phyloP scores from a whole-genome alignment of 2,113 vertebrate genomes.

The Serinus canaria region DNA sequence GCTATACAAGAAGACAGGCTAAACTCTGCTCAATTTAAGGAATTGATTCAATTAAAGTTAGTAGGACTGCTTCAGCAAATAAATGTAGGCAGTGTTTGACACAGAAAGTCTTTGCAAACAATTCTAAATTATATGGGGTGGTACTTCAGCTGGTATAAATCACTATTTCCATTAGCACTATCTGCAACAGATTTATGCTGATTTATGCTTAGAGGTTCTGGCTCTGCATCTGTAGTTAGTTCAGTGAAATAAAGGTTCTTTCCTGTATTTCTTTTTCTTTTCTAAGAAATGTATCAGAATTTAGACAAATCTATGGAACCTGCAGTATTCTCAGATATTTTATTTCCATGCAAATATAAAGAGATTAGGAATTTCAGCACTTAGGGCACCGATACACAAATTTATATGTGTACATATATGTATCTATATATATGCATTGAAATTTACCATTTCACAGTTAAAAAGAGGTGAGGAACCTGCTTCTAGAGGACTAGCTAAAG shows the following conservation, averaged over 20 bases:
- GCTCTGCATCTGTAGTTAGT: not conserved
- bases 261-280: not conserved
- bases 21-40: not conserved
- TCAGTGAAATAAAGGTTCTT: not conserved
- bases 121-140: not conserved
- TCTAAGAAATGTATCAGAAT: not conserved
- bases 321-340: not conserved
- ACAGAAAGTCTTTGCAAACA: not conserved
- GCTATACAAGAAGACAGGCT: not conserved
- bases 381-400: not conserved
- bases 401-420: not conserved
- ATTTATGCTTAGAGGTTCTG: not conserved
- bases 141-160: not conserved
- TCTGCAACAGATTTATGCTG: not conserved
- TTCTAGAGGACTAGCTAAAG: not conserved
- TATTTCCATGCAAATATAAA: not conserved
- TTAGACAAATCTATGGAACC: not conserved
- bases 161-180: not conserved
- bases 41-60: not conserved
- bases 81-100: not conserved
- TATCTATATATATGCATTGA: not conserved
- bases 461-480: not conserved
- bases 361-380: not conserved
- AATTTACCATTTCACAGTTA: not conserved
- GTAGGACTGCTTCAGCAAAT: not conserved